phyloP scores from a whole-genome alignment of 2,797 vertebrate species.

The Capromys pilorides region DNA sequence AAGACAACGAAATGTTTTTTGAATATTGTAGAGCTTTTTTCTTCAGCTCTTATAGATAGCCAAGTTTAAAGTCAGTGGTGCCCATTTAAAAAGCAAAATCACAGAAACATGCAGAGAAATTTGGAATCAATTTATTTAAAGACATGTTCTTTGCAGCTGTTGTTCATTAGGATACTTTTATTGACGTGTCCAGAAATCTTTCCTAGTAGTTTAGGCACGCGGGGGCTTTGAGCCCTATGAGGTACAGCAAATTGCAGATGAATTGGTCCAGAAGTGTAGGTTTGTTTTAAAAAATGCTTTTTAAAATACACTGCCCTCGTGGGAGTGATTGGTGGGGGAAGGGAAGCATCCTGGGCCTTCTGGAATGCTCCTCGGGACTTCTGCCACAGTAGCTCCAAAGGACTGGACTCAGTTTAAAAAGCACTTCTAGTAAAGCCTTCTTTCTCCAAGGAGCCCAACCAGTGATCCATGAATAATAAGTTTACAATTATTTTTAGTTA shows the following conservation, averaged over 20 bases:
- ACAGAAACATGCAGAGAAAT: slow-evolving; percentile 79
- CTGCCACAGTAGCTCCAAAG: slow-evolving; percentile 83
- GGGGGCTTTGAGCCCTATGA: slow-evolving; percentile 83
- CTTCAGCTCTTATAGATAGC: slow-evolving; percentile 62
- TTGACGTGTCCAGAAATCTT: slow-evolving; percentile 84
- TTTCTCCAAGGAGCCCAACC: slow-evolving; percentile 45
- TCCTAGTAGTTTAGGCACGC: slow-evolving; percentile 84
- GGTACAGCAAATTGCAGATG: slow-evolving; percentile 87
- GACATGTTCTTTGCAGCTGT: slow-evolving; percentile 85
- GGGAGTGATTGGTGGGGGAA: slow-evolving; percentile 79
- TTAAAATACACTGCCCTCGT: slow-evolving; percentile 78
- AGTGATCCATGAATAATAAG: slow-evolving; percentile 34
- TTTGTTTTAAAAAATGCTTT: slow-evolving; percentile 74
- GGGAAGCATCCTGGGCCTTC: slow-evolving; percentile 80
- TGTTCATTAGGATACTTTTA: slow-evolving; percentile 86
- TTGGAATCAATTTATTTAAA: slow-evolving; percentile 86
- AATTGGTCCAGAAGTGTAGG: slow-evolving; percentile 84
- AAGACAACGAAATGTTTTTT: slow-evolving; percentile 51
- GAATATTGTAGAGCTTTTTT: slow-evolving; percentile 50
- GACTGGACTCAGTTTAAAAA: slow-evolving; percentile 12
- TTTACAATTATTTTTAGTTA: not conserved
- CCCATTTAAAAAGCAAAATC: slow-evolving; percentile 80
- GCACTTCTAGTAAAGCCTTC: slow-evolving; percentile 4
- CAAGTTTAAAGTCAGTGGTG: slow-evolving; percentile 69
- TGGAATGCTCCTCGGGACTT: slow-evolving; percentile 81